Evolutionary conservation across 1,140 invertebrate genomes (phyloP).

Genomic region (Drosophila varians): DNA sequence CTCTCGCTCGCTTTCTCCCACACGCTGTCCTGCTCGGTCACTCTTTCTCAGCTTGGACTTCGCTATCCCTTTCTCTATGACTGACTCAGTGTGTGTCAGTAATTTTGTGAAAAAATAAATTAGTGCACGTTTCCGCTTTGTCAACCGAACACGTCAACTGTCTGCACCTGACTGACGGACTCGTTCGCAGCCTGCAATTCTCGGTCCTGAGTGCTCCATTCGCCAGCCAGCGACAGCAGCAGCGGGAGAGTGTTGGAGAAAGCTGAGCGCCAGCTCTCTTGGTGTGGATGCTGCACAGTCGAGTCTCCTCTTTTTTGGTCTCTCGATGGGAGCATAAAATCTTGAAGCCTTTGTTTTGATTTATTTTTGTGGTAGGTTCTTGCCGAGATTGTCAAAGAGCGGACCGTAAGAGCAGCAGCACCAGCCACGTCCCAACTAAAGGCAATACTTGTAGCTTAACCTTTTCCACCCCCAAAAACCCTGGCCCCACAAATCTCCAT

Average conservation of each 20-base stretch:
- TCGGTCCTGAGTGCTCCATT: conserved; percentile 20
- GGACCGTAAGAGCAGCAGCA: conserved; percentile 40
- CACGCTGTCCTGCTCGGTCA: neutral
- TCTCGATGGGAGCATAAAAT: conserved; percentile 1
- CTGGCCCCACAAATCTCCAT: neutral
- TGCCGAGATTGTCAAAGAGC: conserved; percentile 64
- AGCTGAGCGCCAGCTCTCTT: conserved; percentile 45
- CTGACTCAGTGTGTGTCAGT: conserved; percentile 32
- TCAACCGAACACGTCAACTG: conserved; percentile 83
- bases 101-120: conserved; percentile 20
- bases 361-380: conserved; percentile 77
- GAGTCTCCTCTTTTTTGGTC: conserved; percentile 7
- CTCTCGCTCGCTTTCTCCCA: neutral
- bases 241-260: conserved; percentile 40
- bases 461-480: conserved; percentile 17
- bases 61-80: conserved; percentile 11
- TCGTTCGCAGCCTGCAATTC: conserved; percentile 24
- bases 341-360: conserved; percentile 63
- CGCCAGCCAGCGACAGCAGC: conserved; percentile 8
- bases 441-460: conserved; percentile 51
- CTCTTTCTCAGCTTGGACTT: conserved; percentile 4
- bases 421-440: conserved; percentile 35
- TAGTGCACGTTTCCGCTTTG: conserved; percentile 63
- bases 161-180: conserved; percentile 81
- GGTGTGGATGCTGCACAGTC: conserved; percentile 67